Conservation (phyloP, 2,113 vertebrate species). For the Silurus glanis region DNA sequence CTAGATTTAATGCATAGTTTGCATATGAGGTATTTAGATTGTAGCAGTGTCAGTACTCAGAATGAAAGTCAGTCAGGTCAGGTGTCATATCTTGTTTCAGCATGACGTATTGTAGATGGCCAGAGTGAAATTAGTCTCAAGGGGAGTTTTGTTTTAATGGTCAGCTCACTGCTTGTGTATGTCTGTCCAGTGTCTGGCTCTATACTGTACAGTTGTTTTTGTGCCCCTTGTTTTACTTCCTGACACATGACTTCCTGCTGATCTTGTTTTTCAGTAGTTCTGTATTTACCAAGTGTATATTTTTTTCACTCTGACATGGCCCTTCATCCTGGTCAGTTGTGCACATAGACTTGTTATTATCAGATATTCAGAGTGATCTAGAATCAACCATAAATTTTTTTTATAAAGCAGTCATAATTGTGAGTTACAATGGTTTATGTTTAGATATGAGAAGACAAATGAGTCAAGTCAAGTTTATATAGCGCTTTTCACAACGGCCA, state of each 20-base stretch:
- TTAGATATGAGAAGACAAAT: neutral
- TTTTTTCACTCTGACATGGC: neutral
- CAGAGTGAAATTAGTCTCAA: neutral
- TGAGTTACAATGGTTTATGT: neutral
- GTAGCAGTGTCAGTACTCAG: neutral
- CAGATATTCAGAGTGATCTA: neutral
- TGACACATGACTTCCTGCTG: slow-evolving; percentile 3
- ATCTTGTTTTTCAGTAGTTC: slow-evolving; percentile 31
- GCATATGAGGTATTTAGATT: neutral
- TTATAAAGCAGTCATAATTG: neutral
- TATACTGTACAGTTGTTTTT: slow-evolving; percentile 35
- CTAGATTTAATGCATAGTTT: neutral
- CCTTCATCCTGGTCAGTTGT: neutral
- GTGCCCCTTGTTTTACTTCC: slow-evolving; percentile 60
- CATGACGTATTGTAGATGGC: neutral
- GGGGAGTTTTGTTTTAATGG: slow-evolving; percentile 18
- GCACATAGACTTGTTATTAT: neutral
- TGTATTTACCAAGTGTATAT: slow-evolving; percentile 17
- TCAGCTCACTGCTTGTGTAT: slow-evolving; percentile 34
- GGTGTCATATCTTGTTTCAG: neutral
- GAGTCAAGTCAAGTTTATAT: too few species aligned
- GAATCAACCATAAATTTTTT: neutral
- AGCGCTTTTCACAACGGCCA: too few species aligned
- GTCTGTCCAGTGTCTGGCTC: neutral
- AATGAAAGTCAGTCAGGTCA: neutral